A percentile compares a stretch with the other conserved stretches of the same genome.
Conservation (phyloP, 2,113 vertebrate genomes). For the Xiphias gladius region DNA sequence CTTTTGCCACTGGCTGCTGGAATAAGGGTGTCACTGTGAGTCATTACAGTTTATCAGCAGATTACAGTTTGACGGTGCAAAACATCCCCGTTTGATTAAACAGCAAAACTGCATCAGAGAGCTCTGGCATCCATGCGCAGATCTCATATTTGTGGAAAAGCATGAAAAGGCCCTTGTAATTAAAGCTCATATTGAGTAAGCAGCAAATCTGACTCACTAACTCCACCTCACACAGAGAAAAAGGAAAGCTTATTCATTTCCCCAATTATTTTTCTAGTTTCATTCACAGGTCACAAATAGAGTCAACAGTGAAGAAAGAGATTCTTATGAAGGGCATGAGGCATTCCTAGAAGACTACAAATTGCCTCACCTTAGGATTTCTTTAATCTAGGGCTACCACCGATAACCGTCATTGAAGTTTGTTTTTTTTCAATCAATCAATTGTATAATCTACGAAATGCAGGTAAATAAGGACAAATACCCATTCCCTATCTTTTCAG, state of each 20-base stretch:
- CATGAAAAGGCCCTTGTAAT: background rate
- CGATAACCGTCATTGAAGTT: no score
- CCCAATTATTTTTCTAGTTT: background rate
- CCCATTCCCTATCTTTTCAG: background rate
- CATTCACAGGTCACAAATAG: background rate
- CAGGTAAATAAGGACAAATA: background rate
- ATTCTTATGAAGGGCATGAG: slow-evolving; percentile 14
- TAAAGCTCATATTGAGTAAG: background rate
- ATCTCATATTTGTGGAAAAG: background rate
- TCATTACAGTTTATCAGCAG: background rate
- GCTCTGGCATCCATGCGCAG: background rate
- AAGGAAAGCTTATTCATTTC: background rate
- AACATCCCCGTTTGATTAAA: background rate
- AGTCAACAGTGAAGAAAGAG: background rate
- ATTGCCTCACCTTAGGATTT: no score
- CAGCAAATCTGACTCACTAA: background rate
- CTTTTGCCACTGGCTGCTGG: background rate
- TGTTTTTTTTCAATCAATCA: no score
- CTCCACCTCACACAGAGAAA: background rate
- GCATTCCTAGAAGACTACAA: background rate
- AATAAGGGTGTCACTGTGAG: background rate
- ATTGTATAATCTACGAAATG: no score
- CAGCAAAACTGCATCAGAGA: background rate
- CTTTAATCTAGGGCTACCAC: no score
- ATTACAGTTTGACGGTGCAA: background rate